Base-by-base conservation (phyloP, 2,797 vertebrate species). In the Sparidentex hasta region DNA sequence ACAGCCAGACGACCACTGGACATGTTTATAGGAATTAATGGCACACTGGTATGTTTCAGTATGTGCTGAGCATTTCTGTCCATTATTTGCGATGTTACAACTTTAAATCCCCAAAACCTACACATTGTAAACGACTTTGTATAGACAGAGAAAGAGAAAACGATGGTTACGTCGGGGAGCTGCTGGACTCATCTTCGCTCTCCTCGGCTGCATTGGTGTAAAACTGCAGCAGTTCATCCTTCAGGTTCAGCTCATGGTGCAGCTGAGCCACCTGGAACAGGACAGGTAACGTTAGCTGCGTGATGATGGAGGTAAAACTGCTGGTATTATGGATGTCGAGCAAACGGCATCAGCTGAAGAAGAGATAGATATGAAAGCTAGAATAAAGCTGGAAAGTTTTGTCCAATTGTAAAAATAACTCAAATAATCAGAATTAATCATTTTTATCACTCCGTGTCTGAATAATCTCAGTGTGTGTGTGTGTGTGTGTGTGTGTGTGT, bases 211-310 rank as follows among this genome's bases (percentile, higher is more conserved):
- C 95, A 0, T 95, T 97, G 85, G 97, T 99, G 78, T 99, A 99
- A 93, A 99, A 98, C 91, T 99, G 98, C 65, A 99, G 96, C 72
- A 99, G 95, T 76, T 99, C 98, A 58, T 99, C 98, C 90, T 99
- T 99, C 95, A 99, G 96, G 86, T 97, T 97, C 59, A 99, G 94
- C 81, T 99, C 98, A 61, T 99, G 98, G 55, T 98, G 96, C 80
- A 99, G 88, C 90, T 99, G 98, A 54, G 97, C 96, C 69, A 99
- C 97, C 98, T 99, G 90, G 7, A 50, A 21, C 48, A 84, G 21
- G 27, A 73, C 38, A n/a, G 1, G 23, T 0, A 16, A 23, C 0
- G 16, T 29, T 73, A 25, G 61, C 16, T 41, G n/a, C 52, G 25
- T 2, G 0, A 7, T 33, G 29, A 33, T 33, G 14, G 14, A 54